Conservation (phyloP, 1,140 invertebrate genomes). For the Tetramorium parvispinum region DNA sequence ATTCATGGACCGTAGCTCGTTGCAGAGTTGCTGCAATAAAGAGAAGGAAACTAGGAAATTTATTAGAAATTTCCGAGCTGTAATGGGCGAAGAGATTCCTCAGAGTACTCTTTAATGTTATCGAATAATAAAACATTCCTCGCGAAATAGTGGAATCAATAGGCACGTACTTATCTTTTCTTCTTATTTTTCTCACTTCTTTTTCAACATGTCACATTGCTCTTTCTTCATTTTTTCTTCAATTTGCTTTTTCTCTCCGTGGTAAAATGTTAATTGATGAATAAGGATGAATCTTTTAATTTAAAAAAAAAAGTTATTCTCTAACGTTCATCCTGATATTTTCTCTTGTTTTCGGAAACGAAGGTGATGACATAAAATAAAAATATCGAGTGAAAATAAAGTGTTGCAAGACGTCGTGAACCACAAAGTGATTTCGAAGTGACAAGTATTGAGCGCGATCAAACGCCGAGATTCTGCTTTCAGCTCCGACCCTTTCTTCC, state of each 20-base stretch:
- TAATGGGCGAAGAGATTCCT: slow-evolving; percentile 39
- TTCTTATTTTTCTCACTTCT: neutral
- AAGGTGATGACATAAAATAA: slow-evolving; percentile 4
- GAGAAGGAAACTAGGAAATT: slow-evolving; percentile 38
- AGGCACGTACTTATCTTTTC: neutral
- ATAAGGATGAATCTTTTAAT: neutral
- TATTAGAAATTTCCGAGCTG: slow-evolving; percentile 45
- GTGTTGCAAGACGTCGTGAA: slow-evolving; percentile 1
- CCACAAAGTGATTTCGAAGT: slow-evolving; percentile 27
- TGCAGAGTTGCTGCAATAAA: slow-evolving; percentile 6
- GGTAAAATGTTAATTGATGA: neutral
- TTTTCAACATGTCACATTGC: neutral
- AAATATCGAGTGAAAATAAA: slow-evolving; percentile 31
- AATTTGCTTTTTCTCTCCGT: neutral
- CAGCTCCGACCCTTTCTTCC: slow-evolving; percentile 6
- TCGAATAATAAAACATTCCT: slow-evolving; percentile 50
- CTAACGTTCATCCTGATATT: neutral
- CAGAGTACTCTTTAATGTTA: slow-evolving; percentile 7
- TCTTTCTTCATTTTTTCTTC: neutral
- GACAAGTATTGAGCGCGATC: slow-evolving; percentile 41
- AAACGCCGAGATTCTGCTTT: slow-evolving; percentile 38
- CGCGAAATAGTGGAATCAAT: slow-evolving; percentile 1
- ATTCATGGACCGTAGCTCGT: slow-evolving; percentile 42
- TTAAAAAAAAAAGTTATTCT: neutral
- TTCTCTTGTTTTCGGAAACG: slow-evolving; percentile 40